phyloP scores from a whole-genome alignment of 2,888 invertebrate genomes.

The Andrena flavipes region DNA sequence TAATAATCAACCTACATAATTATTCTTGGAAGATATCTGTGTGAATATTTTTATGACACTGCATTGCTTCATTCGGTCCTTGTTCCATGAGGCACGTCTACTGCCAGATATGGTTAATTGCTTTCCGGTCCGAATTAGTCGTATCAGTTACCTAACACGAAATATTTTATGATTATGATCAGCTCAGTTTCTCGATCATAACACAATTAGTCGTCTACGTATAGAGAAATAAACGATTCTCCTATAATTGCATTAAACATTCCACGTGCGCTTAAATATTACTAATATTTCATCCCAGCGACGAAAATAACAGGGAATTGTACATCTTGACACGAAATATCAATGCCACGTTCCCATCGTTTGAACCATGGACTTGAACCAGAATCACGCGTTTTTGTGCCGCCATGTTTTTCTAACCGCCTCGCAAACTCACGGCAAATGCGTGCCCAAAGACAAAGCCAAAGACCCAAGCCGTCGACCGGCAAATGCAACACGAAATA shows the following conservation, averaged over 20 bases:
- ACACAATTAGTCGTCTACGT: neutral
- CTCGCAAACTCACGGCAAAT: neutral
- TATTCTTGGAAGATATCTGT: neutral
- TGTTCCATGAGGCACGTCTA: too few species aligned
- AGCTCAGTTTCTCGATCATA: neutral
- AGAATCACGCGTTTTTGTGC: neutral
- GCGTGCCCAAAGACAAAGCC: neutral
- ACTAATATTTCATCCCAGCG: too few species aligned
- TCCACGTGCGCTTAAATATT: too few species aligned
- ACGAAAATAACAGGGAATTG: too few species aligned
- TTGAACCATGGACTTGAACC: too few species aligned
- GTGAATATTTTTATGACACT: too few species aligned
- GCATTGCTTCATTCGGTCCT: too few species aligned
- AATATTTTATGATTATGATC: neutral
- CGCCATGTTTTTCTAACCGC: neutral
- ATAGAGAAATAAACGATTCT: too few species aligned
- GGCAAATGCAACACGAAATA: constrained; percentile 18
- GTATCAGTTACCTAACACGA: neutral
- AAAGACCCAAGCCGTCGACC: neutral
- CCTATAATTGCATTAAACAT: too few species aligned
- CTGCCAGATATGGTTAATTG: too few species aligned
- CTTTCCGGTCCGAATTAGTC: neutral
- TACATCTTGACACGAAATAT: too few species aligned
- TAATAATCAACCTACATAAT: neutral
- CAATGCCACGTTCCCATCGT: too few species aligned